Percentiles rank a stretch among this genome's conserved stretches.
Conservation (phyloP, 1,140 invertebrate species). For the Drosophila pseudoobscura region DNA sequence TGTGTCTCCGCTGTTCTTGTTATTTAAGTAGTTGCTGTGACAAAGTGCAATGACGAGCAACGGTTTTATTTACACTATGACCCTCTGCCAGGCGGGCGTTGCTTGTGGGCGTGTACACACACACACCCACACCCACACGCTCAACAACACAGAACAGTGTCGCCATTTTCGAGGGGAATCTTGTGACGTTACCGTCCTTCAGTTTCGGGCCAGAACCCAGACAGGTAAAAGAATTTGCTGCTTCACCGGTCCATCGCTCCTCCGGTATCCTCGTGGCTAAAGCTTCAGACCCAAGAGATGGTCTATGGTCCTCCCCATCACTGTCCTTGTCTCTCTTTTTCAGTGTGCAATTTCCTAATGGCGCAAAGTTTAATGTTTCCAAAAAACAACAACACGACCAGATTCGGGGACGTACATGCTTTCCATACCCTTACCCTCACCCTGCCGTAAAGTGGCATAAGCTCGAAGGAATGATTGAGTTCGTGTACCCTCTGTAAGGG, state of each 20-base stretch:
- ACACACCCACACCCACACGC: neutral
- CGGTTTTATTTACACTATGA: constrained; percentile 51
- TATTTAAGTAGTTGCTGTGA: constrained; percentile 8
- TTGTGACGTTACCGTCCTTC: constrained; percentile 27
- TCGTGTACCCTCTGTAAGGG: too few species aligned
- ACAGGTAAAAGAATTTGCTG: constrained; percentile 29
- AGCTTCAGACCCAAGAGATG: too few species aligned
- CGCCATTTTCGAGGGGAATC: constrained; percentile 9
- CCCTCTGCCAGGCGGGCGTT: constrained; percentile 1
- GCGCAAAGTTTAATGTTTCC: constrained; percentile 65
- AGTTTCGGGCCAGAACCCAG: constrained; percentile 39
- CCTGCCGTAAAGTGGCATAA: too few species aligned
- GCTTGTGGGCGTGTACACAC: constrained; percentile 14
- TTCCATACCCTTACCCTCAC: too few species aligned
- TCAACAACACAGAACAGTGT: neutral
- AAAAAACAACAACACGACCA: neutral
- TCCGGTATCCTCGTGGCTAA: constrained; percentile 27
- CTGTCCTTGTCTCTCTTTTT: too few species aligned
- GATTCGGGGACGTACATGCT: too few species aligned
- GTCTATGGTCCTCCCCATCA: too few species aligned
- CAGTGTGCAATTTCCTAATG: constrained; percentile 66
- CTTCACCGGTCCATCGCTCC: constrained; percentile 16
- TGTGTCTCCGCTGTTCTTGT: constrained; percentile 7
- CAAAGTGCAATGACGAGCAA: constrained; percentile 47
- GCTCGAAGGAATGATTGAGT: too few species aligned